Conservation (phyloP, 2,888 invertebrate genomes). For the Apoda limacodes region DNA sequence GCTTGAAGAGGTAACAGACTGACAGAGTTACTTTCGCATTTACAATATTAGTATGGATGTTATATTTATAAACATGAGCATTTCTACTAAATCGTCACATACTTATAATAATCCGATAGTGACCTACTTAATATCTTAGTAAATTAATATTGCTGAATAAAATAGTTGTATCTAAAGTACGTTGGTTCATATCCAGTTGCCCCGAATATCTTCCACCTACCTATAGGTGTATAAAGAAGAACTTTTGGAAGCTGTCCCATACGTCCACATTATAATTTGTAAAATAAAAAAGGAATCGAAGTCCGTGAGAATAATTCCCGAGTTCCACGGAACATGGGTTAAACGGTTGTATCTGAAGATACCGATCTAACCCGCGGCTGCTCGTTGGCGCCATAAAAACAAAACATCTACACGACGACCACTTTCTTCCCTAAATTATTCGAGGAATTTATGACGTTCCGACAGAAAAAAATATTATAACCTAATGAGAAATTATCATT, state of each 20-base stretch:
- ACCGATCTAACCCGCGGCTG: slow-evolving; percentile 63
- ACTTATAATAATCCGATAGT: no score
- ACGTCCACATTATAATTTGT: slow-evolving; percentile 54
- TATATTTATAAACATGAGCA: no score
- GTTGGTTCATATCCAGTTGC: no score
- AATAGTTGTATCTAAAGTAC: no score
- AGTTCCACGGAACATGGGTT: slow-evolving; percentile 65
- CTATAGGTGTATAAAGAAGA: no score
- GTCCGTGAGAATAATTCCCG: slow-evolving; percentile 60
- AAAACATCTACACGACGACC: slow-evolving; percentile 62
- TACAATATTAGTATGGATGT: no score
- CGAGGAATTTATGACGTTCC: slow-evolving; percentile 66
- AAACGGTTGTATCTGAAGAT: slow-evolving; percentile 65
- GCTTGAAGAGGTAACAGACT: no score
- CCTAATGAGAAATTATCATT: slow-evolving; percentile 70
- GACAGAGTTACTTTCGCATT: no score
- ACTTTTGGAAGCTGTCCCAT: slow-evolving; percentile 29
- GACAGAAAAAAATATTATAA: slow-evolving; percentile 64
- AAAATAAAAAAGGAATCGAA: slow-evolving; percentile 39
- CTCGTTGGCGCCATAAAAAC: slow-evolving; percentile 69
- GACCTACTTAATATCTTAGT: no score
- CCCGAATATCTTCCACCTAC: no score
- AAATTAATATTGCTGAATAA: no score
- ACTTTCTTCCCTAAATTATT: slow-evolving; percentile 68
- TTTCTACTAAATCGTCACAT: no score